These are phyloP conservation scores for Pseudomyrmex sp. DNA, from an alignment of 1,140 invertebrate genomes.

Conservation along the genomic window DNA sequence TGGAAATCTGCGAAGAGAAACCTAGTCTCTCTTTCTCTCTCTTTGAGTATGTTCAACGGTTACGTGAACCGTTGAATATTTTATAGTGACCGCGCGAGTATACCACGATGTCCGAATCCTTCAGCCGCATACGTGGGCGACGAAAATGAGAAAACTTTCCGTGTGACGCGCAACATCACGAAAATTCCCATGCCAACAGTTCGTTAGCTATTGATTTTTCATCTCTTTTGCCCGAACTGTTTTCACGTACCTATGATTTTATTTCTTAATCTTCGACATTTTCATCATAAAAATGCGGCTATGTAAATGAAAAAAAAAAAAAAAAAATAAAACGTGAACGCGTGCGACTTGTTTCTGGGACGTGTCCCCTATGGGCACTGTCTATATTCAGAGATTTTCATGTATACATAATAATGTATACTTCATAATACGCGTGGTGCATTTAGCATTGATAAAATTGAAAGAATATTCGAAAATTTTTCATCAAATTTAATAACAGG, in stretches of 20 bases:
- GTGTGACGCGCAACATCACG: not conserved
- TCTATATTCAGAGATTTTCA: not conserved
- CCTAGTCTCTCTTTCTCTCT: not conserved
- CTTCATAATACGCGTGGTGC: not conserved
- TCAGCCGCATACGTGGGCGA: not conserved
- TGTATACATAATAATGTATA: not conserved
- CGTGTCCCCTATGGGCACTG: not conserved
- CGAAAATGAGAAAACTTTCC: constrained; percentile 32
- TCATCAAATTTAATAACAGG: too few species aligned
- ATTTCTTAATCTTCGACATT: not conserved
- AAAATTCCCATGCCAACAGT: constrained; percentile 28
- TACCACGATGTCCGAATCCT: not conserved
- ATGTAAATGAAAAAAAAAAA: constrained; percentile 36
- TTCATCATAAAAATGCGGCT: constrained; percentile 27
- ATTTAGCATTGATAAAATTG: not conserved
- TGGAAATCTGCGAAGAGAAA: constrained; percentile 9
- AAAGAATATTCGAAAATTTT: not conserved
- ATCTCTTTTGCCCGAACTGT: not conserved
- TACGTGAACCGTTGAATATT: constrained; percentile 33
- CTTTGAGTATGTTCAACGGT: not conserved
- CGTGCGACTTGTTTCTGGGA: constrained; percentile 9
- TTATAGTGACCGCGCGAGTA: constrained; percentile 10
- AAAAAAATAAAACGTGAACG: not conserved
- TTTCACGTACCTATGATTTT: not conserved
- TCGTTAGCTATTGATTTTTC: constrained; percentile 50